phyloP scores from a whole-genome alignment of 1,140 invertebrate species.

The Polypedilum vanderplanki region DNA sequence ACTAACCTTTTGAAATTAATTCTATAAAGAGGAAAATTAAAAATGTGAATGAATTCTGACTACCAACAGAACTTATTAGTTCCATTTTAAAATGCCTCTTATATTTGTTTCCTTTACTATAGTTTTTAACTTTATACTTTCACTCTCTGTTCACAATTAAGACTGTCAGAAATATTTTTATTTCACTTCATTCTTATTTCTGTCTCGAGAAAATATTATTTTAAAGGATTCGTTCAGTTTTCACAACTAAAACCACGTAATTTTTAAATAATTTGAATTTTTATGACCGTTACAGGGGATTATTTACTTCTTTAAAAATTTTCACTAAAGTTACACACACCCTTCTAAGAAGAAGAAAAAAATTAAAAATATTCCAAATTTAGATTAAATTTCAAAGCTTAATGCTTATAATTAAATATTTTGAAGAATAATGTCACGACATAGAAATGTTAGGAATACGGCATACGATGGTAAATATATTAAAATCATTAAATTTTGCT shows the following conservation, averaged over 20 bases:
- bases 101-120: neutral
- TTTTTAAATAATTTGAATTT: too few species aligned
- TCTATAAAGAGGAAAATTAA: neutral
- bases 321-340: too few species aligned
- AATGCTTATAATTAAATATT: neutral
- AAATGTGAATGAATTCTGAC: neutral
- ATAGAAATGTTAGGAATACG: conserved; percentile 66
- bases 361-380: neutral
- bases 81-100: neutral
- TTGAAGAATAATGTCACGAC: conserved; percentile 58
- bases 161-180: too few species aligned
- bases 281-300: too few species aligned
- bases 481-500: neutral
- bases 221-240: too few species aligned
- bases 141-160: too few species aligned
- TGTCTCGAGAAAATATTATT: too few species aligned
- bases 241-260: too few species aligned
- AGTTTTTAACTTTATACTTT: too few species aligned
- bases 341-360: neutral
- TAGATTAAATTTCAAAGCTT: neutral
- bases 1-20: neutral
- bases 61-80: neutral
- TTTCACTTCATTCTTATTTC: too few species aligned
- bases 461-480: conserved; percentile 57
- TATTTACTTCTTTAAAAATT: too few species aligned